Evolutionary conservation across 2,113 vertebrate species (phyloP).

Genomic region (Lasiurus cinereus): DNA sequence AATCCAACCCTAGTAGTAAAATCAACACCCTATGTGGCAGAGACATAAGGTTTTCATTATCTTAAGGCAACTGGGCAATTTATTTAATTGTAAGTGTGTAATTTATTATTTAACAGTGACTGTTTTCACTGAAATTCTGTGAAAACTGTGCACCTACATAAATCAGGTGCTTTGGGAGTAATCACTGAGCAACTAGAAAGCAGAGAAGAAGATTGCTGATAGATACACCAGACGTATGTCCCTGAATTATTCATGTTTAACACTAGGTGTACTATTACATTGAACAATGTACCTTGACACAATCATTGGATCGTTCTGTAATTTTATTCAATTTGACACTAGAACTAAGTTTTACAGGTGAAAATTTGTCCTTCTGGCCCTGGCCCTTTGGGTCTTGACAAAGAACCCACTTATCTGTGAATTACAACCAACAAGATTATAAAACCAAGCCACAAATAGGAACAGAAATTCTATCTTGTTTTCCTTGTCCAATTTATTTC

Average conservation of each 20-base stretch:
- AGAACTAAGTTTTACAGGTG: conserved; percentile 1
- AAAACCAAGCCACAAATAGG: background rate
- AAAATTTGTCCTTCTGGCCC: background rate
- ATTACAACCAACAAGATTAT: background rate
- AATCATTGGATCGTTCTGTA: background rate
- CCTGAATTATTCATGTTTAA: background rate
- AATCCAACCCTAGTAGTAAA: background rate
- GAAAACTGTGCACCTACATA: background rate
- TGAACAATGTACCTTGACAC: background rate
- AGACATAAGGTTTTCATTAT: background rate
- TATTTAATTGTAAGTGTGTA: too few species aligned
- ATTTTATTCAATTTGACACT: background rate
- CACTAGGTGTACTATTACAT: background rate
- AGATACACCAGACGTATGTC: background rate
- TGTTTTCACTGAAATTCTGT: background rate
- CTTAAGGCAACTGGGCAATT: background rate
- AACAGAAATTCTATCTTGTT: background rate
- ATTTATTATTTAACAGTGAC: too few species aligned
- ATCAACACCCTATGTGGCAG: background rate
- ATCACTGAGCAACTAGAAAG: background rate
- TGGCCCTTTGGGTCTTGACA: background rate
- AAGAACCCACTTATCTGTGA: background rate
- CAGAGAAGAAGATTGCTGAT: background rate
- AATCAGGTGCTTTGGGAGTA: background rate
- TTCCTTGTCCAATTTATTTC: background rate